Evolutionary conservation across 1,140 invertebrate species (phyloP).

Genomic region (Chrysopa pallens): DNA sequence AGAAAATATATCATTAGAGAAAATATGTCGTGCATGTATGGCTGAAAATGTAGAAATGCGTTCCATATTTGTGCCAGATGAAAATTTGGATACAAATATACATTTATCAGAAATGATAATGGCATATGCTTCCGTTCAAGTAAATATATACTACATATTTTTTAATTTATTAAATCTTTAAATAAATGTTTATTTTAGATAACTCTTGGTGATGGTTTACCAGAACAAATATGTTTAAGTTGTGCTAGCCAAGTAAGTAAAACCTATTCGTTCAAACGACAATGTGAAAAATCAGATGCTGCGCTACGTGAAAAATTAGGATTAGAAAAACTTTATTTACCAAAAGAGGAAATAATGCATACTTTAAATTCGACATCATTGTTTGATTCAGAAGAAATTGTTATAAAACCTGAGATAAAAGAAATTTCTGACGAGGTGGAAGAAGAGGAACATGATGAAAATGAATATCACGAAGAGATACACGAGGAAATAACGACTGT

Average conservation of each 20-base stretch:
- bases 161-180: constrained; percentile 4
- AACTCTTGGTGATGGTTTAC: constrained; percentile 37
- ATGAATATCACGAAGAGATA: constrained; percentile 5
- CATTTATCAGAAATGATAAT: constrained; percentile 30
- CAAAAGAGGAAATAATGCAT: neutral
- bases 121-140: constrained; percentile 29
- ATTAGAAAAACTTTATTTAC: constrained; percentile 5
- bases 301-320: constrained; percentile 31
- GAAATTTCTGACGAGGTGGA: constrained; percentile 5
- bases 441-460: constrained; percentile 3
- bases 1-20: constrained; percentile 9
- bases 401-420: constrained; percentile 9
- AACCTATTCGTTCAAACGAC: constrained; percentile 40
- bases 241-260: constrained; percentile 39
- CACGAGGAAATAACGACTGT: neutral
- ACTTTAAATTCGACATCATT: neutral
- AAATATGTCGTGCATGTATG: constrained; percentile 17
- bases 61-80: constrained; percentile 14
- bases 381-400: constrained; percentile 2
- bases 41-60: constrained; percentile 16
- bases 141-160: constrained; percentile 13
- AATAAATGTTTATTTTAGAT: constrained; percentile 20
- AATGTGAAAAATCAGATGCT: constrained; percentile 39
- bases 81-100: constrained; percentile 10
- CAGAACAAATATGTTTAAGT: constrained; percentile 34